Conservation (phyloP, 1,140 invertebrate genomes). For the Ostrea denselamellosa region DNA sequence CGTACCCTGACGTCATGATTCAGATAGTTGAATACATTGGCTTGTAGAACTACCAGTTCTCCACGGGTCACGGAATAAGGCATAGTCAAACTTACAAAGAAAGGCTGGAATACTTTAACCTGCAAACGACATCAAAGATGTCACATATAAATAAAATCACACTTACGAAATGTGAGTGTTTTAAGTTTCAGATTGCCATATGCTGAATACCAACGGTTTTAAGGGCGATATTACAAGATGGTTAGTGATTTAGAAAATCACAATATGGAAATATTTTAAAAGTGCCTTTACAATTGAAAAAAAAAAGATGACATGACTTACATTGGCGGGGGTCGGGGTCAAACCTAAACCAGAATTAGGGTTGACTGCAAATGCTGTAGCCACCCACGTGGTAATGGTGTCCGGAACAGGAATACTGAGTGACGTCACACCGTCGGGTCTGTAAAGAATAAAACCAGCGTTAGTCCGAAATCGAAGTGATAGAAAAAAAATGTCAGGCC, state of each 20-base stretch:
- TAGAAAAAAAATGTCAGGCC: not conserved
- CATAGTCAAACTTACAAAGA: constrained; percentile 91
- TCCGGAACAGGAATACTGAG: constrained; percentile 86
- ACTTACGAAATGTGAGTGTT: too few species aligned
- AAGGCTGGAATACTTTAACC: constrained; percentile 91
- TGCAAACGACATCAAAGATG: constrained; percentile 70
- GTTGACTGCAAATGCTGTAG: constrained; percentile 95
- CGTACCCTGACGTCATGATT: constrained; percentile 84
- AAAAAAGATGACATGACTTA: constrained; percentile 52
- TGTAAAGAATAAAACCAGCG: constrained; percentile 2
- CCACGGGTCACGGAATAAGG: constrained; percentile 94
- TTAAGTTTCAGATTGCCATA: too few species aligned
- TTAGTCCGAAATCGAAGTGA: not conserved
- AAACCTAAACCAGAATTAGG: constrained; percentile 91
- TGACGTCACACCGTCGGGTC: constrained; percentile 79
- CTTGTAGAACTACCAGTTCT: constrained; percentile 93
- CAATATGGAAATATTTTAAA: too few species aligned
- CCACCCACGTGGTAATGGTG: constrained; percentile 94
- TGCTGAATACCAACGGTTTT: too few species aligned
- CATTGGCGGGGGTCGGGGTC: constrained; percentile 56
- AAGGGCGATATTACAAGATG: too few species aligned
- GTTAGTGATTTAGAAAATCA: too few species aligned
- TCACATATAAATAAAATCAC: not conserved
- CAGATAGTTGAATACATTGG: constrained; percentile 95
- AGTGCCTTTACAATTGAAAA: too few species aligned